Base-by-base conservation (phyloP, 2,888 invertebrate genomes). In the Punctoribates punctum region DNA sequence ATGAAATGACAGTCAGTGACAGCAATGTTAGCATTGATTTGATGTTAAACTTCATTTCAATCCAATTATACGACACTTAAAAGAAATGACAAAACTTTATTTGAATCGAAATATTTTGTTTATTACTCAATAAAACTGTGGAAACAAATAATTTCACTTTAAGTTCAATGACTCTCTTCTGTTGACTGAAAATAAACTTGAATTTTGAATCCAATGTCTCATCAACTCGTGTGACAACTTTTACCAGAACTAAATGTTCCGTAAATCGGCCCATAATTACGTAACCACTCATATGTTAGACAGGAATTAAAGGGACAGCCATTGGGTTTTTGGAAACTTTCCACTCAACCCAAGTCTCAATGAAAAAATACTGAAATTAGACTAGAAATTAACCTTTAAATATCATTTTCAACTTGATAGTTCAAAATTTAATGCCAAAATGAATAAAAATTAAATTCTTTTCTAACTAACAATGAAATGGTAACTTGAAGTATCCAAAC, bases 161-260 rank as follows among this genome's bases (percentile, higher is more conserved):
- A n/a, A 34, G 65, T 65, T 65, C 65, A 38, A n/a, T 34, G 65
- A 65, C 65, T 65, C n/a, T 29, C 17, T 34, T n/a, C 3, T 65
- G n/a, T 15, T 65, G 65, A 60, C n/a, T 65, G 65, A 65, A 65
- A 65, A 29, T 65, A 65, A 65, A 65, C 65, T 65, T 65, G 65
- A 65, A 65, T 62, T 65, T 17, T 3, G 15, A 54, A 54, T 20
- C 20, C 20, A 20, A 25, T 57, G 25, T 57, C 57, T 13, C 25
- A 25, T 57, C 57, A 57, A 57, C 57, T 57, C 57, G 57, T 57
- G 23, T 23, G 57, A 57, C 57, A 57, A 57, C 57, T 57, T 57
- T 15, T 48, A 15, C 48, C 48, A 15, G 13, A 48, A 48, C 48
- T 48, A 48, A 48, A 5, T 48, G 48, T 34, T 34, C 8, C 8